Conservation (phyloP, 2,888 invertebrate genomes). For the Xestia sexstrigata region DNA sequence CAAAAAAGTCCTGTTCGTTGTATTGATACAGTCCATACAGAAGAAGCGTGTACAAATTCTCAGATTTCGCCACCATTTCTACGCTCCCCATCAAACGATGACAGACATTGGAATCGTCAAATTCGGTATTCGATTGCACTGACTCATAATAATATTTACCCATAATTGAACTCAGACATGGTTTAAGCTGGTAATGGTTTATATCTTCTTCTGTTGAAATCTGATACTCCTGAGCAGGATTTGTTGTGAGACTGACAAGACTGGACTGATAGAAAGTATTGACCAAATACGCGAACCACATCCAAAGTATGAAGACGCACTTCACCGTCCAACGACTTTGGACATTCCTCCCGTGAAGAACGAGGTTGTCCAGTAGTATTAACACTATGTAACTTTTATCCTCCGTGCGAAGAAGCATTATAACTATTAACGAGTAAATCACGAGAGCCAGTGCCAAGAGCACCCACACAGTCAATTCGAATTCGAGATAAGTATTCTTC, state of each 20-base stretch:
- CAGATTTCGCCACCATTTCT: constrained; percentile 67
- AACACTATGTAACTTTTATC: constrained; percentile 52
- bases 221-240: constrained; percentile 63
- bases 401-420: constrained; percentile 35
- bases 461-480: constrained; percentile 57
- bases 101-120: constrained; percentile 39
- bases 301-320: constrained; percentile 72
- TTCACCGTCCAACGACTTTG: constrained; percentile 49
- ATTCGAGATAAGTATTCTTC: constrained; percentile 65
- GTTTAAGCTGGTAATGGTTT: constrained; percentile 24
- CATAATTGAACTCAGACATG: constrained; percentile 61
- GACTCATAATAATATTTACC: constrained; percentile 58
- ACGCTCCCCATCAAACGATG: constrained; percentile 68
- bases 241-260: constrained; percentile 69
- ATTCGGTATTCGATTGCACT: constrained; percentile 28
- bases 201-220: constrained; percentile 59
- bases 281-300: constrained; percentile 72
- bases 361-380: constrained; percentile 38
- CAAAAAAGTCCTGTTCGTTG: constrained; percentile 68
- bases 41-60: constrained; percentile 70
- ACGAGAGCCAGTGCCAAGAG: constrained; percentile 51
- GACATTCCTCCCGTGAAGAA: constrained; percentile 47
- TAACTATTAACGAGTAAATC: constrained; percentile 46
- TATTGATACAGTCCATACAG: constrained; percentile 71
- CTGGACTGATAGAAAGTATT: constrained; percentile 69